Conservation (phyloP, 1,140 invertebrate species). For the Neuroterus valhalla region DNA sequence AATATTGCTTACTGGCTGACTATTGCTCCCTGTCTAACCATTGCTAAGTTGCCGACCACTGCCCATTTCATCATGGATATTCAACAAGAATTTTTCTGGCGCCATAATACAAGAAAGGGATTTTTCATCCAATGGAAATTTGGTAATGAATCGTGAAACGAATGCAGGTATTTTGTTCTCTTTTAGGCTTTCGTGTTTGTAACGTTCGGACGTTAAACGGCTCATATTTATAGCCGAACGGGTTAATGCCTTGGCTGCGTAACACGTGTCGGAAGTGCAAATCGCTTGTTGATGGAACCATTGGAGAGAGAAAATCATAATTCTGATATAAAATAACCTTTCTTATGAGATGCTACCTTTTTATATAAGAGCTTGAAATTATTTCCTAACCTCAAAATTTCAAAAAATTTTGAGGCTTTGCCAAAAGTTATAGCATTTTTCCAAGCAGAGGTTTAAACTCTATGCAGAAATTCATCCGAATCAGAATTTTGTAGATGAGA, state of each 20-base stretch:
- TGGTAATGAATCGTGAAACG: slow-evolving; percentile 17
- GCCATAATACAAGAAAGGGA: not conserved
- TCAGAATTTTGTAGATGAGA: not conserved
- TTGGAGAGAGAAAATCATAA: slow-evolving; percentile 29
- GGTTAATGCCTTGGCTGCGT: slow-evolving; percentile 37
- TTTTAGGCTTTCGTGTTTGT: slow-evolving; percentile 51
- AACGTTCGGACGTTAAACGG: slow-evolving; percentile 54
- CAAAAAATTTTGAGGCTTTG: too few species aligned
- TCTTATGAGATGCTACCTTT: not conserved
- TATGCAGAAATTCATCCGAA: too few species aligned
- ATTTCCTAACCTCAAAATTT: too few species aligned
- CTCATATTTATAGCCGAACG: slow-evolving; percentile 52
- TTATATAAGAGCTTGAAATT: too few species aligned
- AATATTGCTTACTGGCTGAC: too few species aligned
- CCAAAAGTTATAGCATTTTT: too few species aligned
- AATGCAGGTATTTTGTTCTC: slow-evolving; percentile 8
- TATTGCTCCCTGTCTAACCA: too few species aligned
- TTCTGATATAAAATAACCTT: too few species aligned
- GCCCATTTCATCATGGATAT: not conserved
- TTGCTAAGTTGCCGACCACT: too few species aligned
- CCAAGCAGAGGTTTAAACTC: too few species aligned
- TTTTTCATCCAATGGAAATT: not conserved
- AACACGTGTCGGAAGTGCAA: slow-evolving; percentile 39
- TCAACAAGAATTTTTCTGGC: not conserved
- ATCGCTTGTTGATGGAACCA: slow-evolving; percentile 34